Conservation (phyloP, 2,797 vertebrate species). For the Prionace glauca region DNA sequence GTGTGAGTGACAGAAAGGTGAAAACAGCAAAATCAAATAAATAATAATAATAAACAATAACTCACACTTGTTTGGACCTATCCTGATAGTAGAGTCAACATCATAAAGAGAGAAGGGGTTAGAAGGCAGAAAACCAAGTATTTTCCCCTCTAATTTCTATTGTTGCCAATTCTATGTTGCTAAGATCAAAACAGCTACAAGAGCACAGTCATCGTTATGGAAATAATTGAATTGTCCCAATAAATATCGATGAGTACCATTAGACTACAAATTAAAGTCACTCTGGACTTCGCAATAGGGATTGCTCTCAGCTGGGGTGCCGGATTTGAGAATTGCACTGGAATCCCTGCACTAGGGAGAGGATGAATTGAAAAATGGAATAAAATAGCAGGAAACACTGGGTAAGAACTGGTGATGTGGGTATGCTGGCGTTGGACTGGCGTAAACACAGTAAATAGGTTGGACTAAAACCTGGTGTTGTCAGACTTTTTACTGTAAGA, state of each 20-base stretch:
- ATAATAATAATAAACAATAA: too few relatives aligned
- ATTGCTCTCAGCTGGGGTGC: not conserved
- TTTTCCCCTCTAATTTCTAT: not conserved
- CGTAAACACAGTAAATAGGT: too few relatives aligned
- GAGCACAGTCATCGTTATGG: not conserved
- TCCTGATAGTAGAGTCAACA: not conserved
- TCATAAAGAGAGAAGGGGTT: not conserved
- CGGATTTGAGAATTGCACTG: not conserved
- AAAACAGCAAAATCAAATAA: too few relatives aligned
- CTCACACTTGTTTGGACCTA: not conserved
- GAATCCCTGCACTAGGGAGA: not conserved
- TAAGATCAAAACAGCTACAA: not conserved
- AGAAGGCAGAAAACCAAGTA: not conserved
- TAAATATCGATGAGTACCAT: not conserved
- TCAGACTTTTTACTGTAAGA: too few relatives aligned
- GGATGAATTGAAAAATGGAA: not conserved
- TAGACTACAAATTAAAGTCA: not conserved
- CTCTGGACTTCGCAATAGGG: not conserved
- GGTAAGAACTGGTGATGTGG: not conserved
- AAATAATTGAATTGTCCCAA: not conserved
- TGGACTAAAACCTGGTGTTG: too few relatives aligned
- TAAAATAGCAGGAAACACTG: not conserved
- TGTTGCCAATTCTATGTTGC: not conserved
- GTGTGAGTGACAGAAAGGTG: too few relatives aligned
- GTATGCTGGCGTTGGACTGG: too few relatives aligned